Conservation (phyloP, 2,797 vertebrate genomes). For the Gallinago solitaria region DNA sequence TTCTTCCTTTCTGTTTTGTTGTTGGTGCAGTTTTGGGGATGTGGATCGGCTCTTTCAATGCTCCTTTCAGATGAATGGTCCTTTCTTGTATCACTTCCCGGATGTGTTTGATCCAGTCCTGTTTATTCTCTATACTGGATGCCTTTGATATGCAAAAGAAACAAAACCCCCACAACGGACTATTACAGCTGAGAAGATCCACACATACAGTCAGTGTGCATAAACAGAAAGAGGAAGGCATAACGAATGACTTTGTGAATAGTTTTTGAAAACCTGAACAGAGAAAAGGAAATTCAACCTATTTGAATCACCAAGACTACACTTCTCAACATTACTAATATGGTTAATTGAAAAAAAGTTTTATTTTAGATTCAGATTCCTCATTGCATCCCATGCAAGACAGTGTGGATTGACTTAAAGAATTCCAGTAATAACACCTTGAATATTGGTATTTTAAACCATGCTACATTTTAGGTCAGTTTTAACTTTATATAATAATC, state of each 20-base stretch:
- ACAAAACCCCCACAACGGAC: constrained; percentile 18
- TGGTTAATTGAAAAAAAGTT: neutral
- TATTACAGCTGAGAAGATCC: neutral
- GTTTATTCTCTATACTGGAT: constrained; percentile 98
- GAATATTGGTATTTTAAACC: neutral
- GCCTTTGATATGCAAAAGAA: constrained; percentile 80
- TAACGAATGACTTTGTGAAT: neutral
- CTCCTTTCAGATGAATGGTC: constrained; percentile 95
- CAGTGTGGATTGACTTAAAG: neutral
- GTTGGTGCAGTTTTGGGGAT: constrained; percentile 93
- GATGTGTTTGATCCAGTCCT: constrained; percentile 99
- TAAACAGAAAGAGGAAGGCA: neutral
- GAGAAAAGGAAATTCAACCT: neutral
- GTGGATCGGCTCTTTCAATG: constrained; percentile 97
- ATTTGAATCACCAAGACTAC: neutral
- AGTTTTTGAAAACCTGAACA: neutral
- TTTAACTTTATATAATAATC: neutral
- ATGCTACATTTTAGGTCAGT: neutral
- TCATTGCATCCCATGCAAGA: neutral
- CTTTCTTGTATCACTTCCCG: constrained; percentile 98
- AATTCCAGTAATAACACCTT: neutral
- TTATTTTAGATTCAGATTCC: neutral
- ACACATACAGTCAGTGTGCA: neutral
- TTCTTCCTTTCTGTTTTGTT: constrained; percentile 91
- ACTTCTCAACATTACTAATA: neutral